These are phyloP conservation scores for Cyprinella venusta DNA, from an alignment of 2,797 vertebrate genomes.

Conservation along the genomic window DNA sequence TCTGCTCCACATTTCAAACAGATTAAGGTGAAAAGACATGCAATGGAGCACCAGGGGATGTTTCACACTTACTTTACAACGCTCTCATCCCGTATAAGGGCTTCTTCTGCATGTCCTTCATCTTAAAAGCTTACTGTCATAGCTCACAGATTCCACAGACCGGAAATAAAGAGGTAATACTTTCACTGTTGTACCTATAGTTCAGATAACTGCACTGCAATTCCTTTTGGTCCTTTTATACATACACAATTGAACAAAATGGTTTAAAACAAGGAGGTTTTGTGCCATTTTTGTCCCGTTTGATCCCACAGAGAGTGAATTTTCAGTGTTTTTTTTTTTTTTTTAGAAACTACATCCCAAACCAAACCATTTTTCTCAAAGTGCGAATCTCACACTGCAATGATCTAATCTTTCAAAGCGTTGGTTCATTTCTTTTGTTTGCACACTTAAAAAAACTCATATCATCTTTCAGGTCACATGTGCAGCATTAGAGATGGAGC, in stretches of 20 bases:
- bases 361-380: not conserved
- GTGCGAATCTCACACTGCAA: not conserved
- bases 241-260: not conserved
- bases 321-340: no score
- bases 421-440: conserved; percentile 7
- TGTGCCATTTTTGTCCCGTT: not conserved
- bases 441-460: not conserved
- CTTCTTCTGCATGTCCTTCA: not conserved
- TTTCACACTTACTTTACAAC: conserved; percentile 48
- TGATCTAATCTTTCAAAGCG: not conserved
- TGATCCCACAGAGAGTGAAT: not conserved
- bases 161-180: not conserved
- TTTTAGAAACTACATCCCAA: not conserved
- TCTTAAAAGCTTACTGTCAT: not conserved
- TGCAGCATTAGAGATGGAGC: conserved; percentile 2
- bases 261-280: not conserved
- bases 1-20: conserved; percentile 73
- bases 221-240: not conserved
- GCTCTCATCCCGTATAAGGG: not conserved
- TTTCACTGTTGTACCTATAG: not conserved
- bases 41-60: conserved; percentile 37
- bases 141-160: not conserved
- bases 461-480: conserved; percentile 10
- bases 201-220: not conserved
- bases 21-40: conserved; percentile 60